Conservation (phyloP, 2,113 vertebrate species). For the Quiscalus mexicanus region DNA sequence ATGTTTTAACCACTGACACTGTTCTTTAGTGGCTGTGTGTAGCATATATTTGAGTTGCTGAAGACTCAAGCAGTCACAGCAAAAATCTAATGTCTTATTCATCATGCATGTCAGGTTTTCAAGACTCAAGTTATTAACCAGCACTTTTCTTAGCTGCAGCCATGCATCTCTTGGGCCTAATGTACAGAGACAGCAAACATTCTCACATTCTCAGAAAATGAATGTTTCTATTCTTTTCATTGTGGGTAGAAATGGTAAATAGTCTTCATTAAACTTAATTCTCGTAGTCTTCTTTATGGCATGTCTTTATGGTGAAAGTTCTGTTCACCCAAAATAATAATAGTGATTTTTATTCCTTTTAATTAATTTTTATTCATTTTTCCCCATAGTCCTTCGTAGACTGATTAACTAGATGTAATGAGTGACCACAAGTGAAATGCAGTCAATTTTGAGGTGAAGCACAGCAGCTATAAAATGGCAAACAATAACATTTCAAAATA, state of each 20-base stretch:
- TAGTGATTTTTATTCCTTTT: conserved; percentile 19
- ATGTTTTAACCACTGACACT: conserved; percentile 28
- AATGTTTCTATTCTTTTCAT: not conserved
- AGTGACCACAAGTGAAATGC: not conserved
- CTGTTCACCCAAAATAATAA: not conserved
- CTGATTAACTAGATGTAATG: not conserved
- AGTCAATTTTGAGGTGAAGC: not conserved
- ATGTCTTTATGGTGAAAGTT: not conserved
- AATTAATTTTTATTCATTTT: not conserved
- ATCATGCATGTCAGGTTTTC: not conserved
- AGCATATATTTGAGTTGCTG: conserved; percentile 22
- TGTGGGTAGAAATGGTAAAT: not conserved
- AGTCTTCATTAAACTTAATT: not conserved
- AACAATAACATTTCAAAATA: conserved; percentile 1
- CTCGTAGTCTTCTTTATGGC: not conserved
- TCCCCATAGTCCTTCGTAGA: not conserved
- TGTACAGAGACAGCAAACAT: not conserved
- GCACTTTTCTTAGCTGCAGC: not conserved
- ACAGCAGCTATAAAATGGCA: conserved; percentile 6
- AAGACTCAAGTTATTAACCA: not conserved
- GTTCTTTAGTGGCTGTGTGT: not conserved
- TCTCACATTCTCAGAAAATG: not conserved
- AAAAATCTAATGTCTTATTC: conserved; percentile 31
- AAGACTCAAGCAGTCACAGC: not conserved
- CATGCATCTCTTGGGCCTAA: not conserved